Percentiles rank a stretch among this genome's conserved stretches.
phyloP scores from a whole-genome alignment of 1,140 invertebrate species.

The Nylanderia fulva region DNA sequence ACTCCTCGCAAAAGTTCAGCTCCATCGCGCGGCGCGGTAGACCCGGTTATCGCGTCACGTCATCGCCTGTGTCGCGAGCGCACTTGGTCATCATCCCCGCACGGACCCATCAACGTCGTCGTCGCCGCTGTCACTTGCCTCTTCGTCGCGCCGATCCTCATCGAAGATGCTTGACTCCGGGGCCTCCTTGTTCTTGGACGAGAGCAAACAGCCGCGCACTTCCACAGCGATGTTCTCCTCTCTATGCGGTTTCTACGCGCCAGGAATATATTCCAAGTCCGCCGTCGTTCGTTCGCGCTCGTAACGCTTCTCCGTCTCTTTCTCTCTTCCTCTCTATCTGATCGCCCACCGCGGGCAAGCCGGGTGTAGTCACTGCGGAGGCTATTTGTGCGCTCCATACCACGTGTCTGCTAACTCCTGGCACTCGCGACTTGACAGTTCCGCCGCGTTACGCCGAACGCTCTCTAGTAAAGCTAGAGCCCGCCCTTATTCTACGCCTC shows the following conservation, averaged over 20 bases:
- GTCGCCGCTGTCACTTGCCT: slow-evolving; percentile 47
- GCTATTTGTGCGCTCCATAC: slow-evolving; percentile 76
- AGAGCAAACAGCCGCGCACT: slow-evolving; percentile 62
- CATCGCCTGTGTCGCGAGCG: slow-evolving; percentile 65
- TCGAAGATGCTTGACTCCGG: slow-evolving; percentile 7
- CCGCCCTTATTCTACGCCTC: background rate
- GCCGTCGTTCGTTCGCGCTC: slow-evolving; percentile 2
- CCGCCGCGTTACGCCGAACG: slow-evolving; percentile 34
- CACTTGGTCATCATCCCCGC: slow-evolving; percentile 69
- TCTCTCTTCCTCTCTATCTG: slow-evolving; percentile 47
- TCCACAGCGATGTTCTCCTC: slow-evolving; percentile 56
- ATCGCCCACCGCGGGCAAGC: slow-evolving; percentile 66
- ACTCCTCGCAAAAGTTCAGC: slow-evolving; percentile 48
- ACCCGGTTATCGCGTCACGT: slow-evolving; percentile 68
- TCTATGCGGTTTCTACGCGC: slow-evolving; percentile 63
- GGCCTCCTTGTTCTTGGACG: slow-evolving; percentile 36
- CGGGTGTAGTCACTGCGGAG: slow-evolving; percentile 65
- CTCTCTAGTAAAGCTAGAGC: no score
- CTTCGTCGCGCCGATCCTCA: background rate
- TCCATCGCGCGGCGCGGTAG: slow-evolving; percentile 57
- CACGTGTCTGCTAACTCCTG: slow-evolving; percentile 67
- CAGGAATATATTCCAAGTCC: slow-evolving; percentile 67
- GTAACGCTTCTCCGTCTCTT: background rate
- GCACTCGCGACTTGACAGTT: background rate
- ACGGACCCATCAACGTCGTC: slow-evolving; percentile 9